Evolutionary conservation across 2,888 invertebrate species (phyloP).

Genomic region (Orthosia gracilis): DNA sequence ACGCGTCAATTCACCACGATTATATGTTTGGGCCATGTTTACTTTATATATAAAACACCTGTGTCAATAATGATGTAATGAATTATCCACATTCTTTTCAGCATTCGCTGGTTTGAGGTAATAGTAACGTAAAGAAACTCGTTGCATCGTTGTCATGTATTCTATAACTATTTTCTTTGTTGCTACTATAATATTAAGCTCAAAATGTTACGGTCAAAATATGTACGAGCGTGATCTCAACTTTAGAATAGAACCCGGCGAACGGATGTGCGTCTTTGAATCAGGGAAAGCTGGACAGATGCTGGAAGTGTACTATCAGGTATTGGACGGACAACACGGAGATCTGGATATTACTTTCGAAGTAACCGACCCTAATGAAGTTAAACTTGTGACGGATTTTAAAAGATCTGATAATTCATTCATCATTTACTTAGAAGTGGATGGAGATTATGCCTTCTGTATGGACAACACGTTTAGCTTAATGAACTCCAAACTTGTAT

Average conservation of each 20-base stretch:
- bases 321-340: slow-evolving; percentile 95
- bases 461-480: slow-evolving; percentile 96
- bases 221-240: slow-evolving; percentile 82
- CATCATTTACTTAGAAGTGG: slow-evolving; percentile 90
- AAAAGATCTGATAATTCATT: slow-evolving; percentile 94
- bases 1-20: slow-evolving; percentile 11
- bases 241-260: slow-evolving; percentile 83
- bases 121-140: slow-evolving; percentile 10
- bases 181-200: slow-evolving; percentile 55
- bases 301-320: slow-evolving; percentile 88
- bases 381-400: slow-evolving; percentile 92
- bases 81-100: slow-evolving; percentile 9
- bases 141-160: slow-evolving; percentile 50
- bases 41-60: slow-evolving; percentile 49
- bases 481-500: slow-evolving; percentile 95
- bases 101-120: slow-evolving; percentile 15
- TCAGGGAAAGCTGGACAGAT: slow-evolving; percentile 80
- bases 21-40: not conserved
- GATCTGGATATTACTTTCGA: slow-evolving; percentile 96
- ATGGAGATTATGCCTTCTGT: slow-evolving; percentile 96
- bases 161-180: slow-evolving; percentile 36
- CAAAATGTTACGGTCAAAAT: slow-evolving; percentile 66
- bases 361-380: slow-evolving; percentile 92
- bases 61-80: slow-evolving; percentile 61
- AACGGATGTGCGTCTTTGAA: slow-evolving; percentile 83